A percentile compares a stretch with the other conserved stretches of the same genome.
These are phyloP conservation scores for Drosophila birchii DNA, from an alignment of 2,888 invertebrate species.

Conservation along the genomic window DNA sequence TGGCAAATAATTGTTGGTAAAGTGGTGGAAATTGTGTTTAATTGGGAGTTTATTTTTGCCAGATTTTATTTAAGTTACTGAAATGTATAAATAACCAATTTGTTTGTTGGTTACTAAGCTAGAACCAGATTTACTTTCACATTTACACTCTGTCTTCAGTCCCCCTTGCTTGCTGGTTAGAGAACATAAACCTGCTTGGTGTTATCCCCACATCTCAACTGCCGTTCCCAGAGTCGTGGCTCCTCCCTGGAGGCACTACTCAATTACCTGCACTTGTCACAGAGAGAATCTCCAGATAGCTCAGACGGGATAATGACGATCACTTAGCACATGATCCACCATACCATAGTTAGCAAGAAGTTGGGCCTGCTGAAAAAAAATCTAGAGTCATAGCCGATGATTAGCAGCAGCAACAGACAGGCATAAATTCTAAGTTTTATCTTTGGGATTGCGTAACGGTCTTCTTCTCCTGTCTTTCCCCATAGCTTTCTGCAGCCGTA, in stretches of 20 bases:
- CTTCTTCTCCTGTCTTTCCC: conserved; percentile 15
- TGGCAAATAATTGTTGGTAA: not conserved
- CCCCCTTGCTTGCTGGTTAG: not conserved
- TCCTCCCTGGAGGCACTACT: conserved; percentile 35
- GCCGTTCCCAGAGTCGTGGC: conserved; percentile 36
- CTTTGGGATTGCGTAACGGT: conserved; percentile 47
- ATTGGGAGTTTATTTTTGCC: not conserved
- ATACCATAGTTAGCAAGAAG: conserved; percentile 26
- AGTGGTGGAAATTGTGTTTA: not conserved
- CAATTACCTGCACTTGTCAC: conserved; percentile 47
- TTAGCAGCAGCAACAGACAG: conserved; percentile 14
- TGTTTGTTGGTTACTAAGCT: not conserved
- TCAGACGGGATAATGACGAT: conserved; percentile 70
- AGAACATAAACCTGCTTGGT: conserved; percentile 26
- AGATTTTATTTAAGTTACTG: not conserved
- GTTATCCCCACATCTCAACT: conserved; percentile 29
- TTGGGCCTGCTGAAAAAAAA: conserved; percentile 1
- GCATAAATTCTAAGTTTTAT: conserved; percentile 36
- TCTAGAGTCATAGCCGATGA: conserved; percentile 28
- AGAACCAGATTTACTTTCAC: conserved; percentile 25
- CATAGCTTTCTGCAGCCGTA: conserved; percentile 20
- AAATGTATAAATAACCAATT: not conserved
- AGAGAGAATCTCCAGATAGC: conserved; percentile 44
- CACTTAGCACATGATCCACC: conserved; percentile 74
- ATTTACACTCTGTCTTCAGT: conserved; percentile 8